Base-by-base conservation (phyloP, 2,113 vertebrate genomes). In the Pterocles orientalis region DNA sequence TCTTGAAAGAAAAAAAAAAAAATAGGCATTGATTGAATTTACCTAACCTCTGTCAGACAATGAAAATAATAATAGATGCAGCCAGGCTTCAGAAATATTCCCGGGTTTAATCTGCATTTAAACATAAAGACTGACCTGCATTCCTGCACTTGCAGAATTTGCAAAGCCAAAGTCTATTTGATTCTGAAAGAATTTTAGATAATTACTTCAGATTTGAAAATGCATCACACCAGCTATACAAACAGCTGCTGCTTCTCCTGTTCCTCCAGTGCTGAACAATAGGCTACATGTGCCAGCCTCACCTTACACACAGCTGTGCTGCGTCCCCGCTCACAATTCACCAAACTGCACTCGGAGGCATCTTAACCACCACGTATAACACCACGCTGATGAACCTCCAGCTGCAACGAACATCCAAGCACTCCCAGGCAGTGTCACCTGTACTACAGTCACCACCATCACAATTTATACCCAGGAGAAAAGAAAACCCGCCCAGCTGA, bases 201-300 rank as follows among this genome's bases (percentile, higher is more conserved):
- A 28, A 58, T 20, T 54, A 69, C 71, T 92, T 62, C 7, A 73
- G 68, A 20, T 77, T 54, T 79, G 60, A 61, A 91, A 69, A 70
- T 56, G 82, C 85, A 61, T 18, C 28, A 57, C 50, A 70, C 12
- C 60, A 66, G 72, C 76, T 81, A 75, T 25, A 61, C 10, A 89
- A 88, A 75, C 25, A 88, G 83, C 65, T 79, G 85, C 33, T 50
- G 84, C 85, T 90, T 79, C 82, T 50, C 29, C 65, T 82, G 78
- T 34, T 82, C 64, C 86, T 84, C 47, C 62, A 39, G 16, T 26
- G 45, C 73, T 33, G 60, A 94, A 97, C 96, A 97, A 92, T 72
- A 54, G 41, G 31, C 45, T 53, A 25, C 48, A 29, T 24, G 51
- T 5, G 50, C 33, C 61, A 90, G 73, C 88, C 39, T 71, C 76